These are phyloP conservation scores for Temnothorax rugatulus DNA, from an alignment of 2,888 invertebrate species.

Conservation along the genomic window DNA sequence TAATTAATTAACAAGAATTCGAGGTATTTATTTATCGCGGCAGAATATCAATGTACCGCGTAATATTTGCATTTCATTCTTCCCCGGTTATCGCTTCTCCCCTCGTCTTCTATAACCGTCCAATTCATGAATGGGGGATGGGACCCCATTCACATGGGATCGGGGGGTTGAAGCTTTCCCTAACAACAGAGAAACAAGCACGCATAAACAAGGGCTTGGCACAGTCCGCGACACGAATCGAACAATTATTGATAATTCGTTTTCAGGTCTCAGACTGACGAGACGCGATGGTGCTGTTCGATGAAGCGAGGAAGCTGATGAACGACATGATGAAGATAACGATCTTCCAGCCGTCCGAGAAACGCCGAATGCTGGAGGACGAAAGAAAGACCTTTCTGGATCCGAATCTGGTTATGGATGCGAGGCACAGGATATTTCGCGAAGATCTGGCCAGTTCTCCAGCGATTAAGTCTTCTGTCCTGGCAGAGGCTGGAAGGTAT, in stretches of 20 bases:
- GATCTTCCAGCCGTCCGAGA: slow-evolving; percentile 74
- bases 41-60: neutral
- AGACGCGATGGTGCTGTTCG: slow-evolving; percentile 71
- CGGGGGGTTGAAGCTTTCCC: slow-evolving; percentile 64
- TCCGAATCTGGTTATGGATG: slow-evolving; percentile 81
- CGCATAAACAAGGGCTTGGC: slow-evolving; percentile 69
- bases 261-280: neutral
- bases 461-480: slow-evolving; percentile 56
- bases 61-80: neutral
- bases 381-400: slow-evolving; percentile 68
- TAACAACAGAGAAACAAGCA: slow-evolving; percentile 77
- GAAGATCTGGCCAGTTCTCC: slow-evolving; percentile 66
- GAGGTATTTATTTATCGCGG: neutral
- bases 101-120: neutral
- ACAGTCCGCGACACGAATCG: slow-evolving; percentile 18
- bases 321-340: slow-evolving; percentile 78
- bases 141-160: slow-evolving; percentile 43
- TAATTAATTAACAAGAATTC: neutral
- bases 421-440: slow-evolving; percentile 75
- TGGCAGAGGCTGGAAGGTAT: slow-evolving; percentile 74
- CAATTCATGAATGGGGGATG: slow-evolving; percentile 58
- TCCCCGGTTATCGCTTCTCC: neutral
- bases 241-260: neutral
- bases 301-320: slow-evolving; percentile 78
- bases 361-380: slow-evolving; percentile 69